Evolutionary conservation across 37 sponge, comb jelly and placozoan species (phyloP).

Genomic region (Halichondria panicea): DNA sequence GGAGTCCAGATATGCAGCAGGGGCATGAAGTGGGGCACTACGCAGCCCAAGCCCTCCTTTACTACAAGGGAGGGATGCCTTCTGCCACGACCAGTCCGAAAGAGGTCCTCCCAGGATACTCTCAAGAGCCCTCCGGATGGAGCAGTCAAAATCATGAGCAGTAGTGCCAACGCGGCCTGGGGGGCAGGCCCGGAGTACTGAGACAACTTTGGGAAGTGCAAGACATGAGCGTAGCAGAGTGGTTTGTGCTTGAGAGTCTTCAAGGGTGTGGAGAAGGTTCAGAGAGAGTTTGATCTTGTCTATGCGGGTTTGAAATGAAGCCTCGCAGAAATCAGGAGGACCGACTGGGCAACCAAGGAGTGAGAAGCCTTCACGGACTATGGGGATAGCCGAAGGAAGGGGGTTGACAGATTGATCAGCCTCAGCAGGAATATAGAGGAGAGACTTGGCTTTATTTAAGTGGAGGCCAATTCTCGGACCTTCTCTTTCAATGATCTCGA

Average conservation of each 20-base stretch:
- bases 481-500: conserved; percentile 13
- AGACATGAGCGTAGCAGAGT: background rate
- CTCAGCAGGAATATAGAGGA: too few species aligned
- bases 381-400: conserved; percentile 2
- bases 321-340: background rate
- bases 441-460: too few species aligned
- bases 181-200: background rate
- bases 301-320: too few species aligned
- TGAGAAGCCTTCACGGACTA: background rate
- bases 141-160: background rate
- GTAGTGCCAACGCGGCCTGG: background rate
- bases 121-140: background rate
- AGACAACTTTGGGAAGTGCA: background rate
- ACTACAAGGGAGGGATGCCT: background rate
- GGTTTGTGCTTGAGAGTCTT: background rate
- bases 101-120: background rate
- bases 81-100: conserved; percentile 7
- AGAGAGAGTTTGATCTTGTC: background rate
- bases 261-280: background rate
- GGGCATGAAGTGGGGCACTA: conserved; percentile 1
- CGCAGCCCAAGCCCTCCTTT: background rate
- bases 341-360: conserved; percentile 6
- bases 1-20: conserved; percentile 4
- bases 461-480: too few species aligned
- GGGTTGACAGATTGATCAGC: too few species aligned